Conservation (phyloP, 2,113 vertebrate species). For the Myiopsitta monachus region DNA sequence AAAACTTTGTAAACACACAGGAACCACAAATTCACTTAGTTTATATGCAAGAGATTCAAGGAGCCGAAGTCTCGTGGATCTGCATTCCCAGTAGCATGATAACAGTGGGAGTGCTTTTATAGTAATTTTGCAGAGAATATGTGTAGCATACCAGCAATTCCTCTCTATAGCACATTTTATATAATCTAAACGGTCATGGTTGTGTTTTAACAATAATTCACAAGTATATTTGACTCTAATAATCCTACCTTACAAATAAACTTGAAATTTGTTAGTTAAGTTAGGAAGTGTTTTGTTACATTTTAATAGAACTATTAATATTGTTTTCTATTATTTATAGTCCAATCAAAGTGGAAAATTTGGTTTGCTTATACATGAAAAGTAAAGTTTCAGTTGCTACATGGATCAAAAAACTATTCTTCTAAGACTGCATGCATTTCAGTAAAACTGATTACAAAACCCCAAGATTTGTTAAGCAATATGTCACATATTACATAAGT, state of each 20-base stretch:
- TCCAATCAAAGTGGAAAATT: not conserved
- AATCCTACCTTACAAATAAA: not conserved
- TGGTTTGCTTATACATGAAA: not conserved
- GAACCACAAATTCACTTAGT: not conserved
- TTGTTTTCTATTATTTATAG: not conserved
- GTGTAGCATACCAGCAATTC: not conserved
- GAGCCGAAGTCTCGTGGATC: not conserved
- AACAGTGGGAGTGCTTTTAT: not conserved
- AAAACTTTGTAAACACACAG: not conserved
- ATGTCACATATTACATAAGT: not conserved
- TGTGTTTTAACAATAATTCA: not conserved
- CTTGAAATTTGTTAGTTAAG: not conserved
- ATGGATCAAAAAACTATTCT: not conserved
- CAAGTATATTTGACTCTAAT: not conserved
- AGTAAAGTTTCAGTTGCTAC: not conserved
- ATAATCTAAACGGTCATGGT: not conserved
- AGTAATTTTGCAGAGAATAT: not conserved
- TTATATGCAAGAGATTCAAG: not conserved
- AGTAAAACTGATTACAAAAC: not conserved
- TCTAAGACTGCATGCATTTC: not conserved
- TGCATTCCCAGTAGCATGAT: not conserved
- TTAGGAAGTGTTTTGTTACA: not conserved
- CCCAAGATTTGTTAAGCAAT: not conserved
- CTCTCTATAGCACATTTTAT: not conserved
- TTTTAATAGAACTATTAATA: not conserved